A percentile compares a stretch with the other conserved stretches of the same genome.
Evolutionary conservation across 2,113 vertebrate genomes (phyloP).

Genomic region (Cephalopterus ornatus): DNA sequence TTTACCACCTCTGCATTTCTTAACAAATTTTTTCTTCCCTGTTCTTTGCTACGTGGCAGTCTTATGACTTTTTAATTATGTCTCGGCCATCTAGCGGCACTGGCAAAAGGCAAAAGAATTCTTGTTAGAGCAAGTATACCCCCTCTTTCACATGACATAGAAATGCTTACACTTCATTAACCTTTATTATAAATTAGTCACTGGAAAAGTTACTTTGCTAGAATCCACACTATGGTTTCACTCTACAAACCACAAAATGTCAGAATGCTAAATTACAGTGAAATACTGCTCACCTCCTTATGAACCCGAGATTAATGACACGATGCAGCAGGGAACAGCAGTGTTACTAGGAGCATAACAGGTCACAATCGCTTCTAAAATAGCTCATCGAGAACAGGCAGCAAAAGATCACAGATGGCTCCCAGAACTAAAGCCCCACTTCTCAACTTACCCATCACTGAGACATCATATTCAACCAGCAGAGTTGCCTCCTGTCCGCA

Average conservation of each 20-base stretch:
- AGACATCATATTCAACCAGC: slow-evolving; percentile 95
- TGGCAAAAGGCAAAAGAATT: slow-evolving; percentile 4
- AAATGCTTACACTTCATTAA: slow-evolving; percentile 39
- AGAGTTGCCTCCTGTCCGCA: slow-evolving; percentile 96
- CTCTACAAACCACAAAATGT: slow-evolving; percentile 25
- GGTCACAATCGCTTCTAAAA: slow-evolving; percentile 9
- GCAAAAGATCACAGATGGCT: not conserved
- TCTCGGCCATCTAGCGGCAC: not conserved
- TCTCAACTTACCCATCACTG: slow-evolving; percentile 87
- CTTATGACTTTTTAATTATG: not conserved
- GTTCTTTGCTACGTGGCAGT: not conserved
- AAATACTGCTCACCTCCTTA: slow-evolving; percentile 59
- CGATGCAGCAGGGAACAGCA: not conserved
- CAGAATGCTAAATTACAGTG: slow-evolving; percentile 35
- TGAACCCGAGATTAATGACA: slow-evolving; percentile 66
- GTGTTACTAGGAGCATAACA: not conserved
- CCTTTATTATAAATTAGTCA: slow-evolving; percentile 42
- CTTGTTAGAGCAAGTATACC: not conserved
- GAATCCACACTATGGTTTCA: slow-evolving; percentile 26
- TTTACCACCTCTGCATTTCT: not conserved
- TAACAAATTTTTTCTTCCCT: not conserved
- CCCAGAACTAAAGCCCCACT: not conserved
- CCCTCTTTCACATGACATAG: not conserved
- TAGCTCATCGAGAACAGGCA: slow-evolving; percentile 14
- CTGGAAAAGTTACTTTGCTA: slow-evolving; percentile 49